Base-by-base conservation (phyloP, 2,888 invertebrate species). In the Pollenia griseotomentosa region DNA sequence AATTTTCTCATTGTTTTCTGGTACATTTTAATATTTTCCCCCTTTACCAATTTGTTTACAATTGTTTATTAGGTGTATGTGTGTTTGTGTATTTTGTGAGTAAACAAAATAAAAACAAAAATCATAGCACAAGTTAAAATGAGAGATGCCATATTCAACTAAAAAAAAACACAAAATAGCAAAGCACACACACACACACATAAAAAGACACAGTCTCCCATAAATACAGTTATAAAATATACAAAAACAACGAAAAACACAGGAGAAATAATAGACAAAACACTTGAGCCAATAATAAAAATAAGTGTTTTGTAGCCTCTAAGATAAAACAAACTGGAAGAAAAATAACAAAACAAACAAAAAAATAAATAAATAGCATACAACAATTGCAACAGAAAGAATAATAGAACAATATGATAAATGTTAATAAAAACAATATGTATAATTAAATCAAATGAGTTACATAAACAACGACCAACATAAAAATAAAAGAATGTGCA, bases 221-320 rank as follows among this genome's bases (percentile, higher is more conserved):
- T 57, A 7, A 33, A 68, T 9, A 59, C 12, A 40, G 33, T 2
- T 53, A 57, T 48, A 66, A 51, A 59, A 61, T 14, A 68, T 14
- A 68, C n/a, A 63, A 63, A 77, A 44, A 44, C 14, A 57, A 23
- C 42, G 65, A 53, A 12, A 70, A 70, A 66, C 59, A 19, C 19
- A 44, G 48, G 9, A 61, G 33, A 79, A 68, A 70, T 63, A 66
- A 70, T 81, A 68, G 44, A 68, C 53, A 68, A 86, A 83, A 83
- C 75, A 83, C 86, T 83, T 75, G 75, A 75, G 83, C 83, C 83
- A 65, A 75, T 83, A 79, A 86, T 83, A 86, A 83, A 86, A 75
- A 75, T 71, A 86, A 83, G 75, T 80, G 83, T 83, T 83, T 83
- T 83, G 75, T 75, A 70, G 75, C 74, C 83, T 70, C 16, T 40